phyloP scores from a whole-genome alignment of 2,797 vertebrate species.

The Sphenodon punctatus region DNA sequence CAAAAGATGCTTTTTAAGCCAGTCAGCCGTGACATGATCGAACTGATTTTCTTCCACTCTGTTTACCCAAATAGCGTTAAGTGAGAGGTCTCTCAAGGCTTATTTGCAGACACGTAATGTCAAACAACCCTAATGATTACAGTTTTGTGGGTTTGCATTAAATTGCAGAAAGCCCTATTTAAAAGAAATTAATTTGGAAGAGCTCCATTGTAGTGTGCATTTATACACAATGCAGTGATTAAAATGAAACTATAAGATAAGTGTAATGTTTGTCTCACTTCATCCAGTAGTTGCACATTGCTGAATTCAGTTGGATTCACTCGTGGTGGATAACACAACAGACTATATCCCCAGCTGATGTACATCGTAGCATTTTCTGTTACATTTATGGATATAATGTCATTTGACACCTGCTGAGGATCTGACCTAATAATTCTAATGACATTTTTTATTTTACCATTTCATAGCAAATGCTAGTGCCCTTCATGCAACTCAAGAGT shows the following conservation, averaged over 20 bases:
- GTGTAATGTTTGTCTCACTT: not conserved
- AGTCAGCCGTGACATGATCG: conserved; percentile 47
- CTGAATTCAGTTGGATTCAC: not conserved
- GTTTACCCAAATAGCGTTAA: conserved; percentile 41
- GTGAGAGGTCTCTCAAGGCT: conserved; percentile 29
- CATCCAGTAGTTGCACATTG: not conserved
- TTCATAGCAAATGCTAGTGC: conserved; percentile 5
- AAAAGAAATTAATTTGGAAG: not conserved
- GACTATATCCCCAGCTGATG: not conserved
- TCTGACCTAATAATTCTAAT: not conserved
- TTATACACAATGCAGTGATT: not conserved
- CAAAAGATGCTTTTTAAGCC: conserved; percentile 52
- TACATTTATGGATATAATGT: not conserved
- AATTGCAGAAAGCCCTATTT: not conserved
- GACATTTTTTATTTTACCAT: conserved; percentile 29
- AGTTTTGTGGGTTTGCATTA: not conserved
- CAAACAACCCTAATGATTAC: not conserved
- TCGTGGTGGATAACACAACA: not conserved
- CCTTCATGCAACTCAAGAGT: conserved; percentile 12
- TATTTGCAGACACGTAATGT: conserved; percentile 20
- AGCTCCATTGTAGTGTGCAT: too few species aligned
- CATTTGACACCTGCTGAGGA: not conserved
- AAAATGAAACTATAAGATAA: not conserved
- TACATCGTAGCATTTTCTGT: not conserved
- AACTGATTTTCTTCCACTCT: conserved; percentile 52